Evolutionary conservation across 2,113 vertebrate species (phyloP).

Genomic region (Cathartes aura): DNA sequence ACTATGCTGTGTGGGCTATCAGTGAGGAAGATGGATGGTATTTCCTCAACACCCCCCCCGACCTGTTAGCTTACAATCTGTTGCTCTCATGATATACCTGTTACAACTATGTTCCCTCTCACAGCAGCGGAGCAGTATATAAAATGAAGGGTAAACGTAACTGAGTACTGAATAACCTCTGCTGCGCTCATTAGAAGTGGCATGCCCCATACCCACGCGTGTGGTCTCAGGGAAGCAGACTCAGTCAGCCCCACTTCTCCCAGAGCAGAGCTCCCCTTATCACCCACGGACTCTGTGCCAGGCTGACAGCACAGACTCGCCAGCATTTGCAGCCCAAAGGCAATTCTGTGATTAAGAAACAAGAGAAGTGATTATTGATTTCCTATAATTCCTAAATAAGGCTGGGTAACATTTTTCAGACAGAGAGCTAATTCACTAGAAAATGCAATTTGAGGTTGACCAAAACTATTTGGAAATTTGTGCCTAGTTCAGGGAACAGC

Average conservation of each 20-base stretch:
- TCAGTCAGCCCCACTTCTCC: background rate
- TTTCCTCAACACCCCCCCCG: fast-evolving
- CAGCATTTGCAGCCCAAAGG: background rate
- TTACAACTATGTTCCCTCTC: background rate
- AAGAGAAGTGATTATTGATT: background rate
- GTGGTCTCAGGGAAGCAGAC: background rate
- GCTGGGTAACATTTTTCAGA: background rate
- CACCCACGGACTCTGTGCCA: background rate
- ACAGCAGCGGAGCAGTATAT: background rate
- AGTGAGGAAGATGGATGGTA: background rate
- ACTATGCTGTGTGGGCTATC: background rate
- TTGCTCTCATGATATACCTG: background rate
- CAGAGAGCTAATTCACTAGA: background rate
- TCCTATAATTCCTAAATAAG: background rate
- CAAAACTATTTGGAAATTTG: constrained; percentile 18
- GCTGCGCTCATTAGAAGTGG: background rate
- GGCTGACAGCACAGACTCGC: background rate
- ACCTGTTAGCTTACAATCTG: background rate
- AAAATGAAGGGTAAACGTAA: background rate
- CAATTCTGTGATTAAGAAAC: background rate
- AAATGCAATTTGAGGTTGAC: background rate
- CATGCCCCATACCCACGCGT: fast-evolving
- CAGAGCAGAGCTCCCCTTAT: background rate
- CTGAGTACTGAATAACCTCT: background rate
- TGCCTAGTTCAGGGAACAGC: background rate